A percentile compares a stretch with the other conserved stretches of the same genome.
phyloP scores from a whole-genome alignment of 2,113 vertebrate genomes.

The Rhinopomastus cyanomelas region DNA sequence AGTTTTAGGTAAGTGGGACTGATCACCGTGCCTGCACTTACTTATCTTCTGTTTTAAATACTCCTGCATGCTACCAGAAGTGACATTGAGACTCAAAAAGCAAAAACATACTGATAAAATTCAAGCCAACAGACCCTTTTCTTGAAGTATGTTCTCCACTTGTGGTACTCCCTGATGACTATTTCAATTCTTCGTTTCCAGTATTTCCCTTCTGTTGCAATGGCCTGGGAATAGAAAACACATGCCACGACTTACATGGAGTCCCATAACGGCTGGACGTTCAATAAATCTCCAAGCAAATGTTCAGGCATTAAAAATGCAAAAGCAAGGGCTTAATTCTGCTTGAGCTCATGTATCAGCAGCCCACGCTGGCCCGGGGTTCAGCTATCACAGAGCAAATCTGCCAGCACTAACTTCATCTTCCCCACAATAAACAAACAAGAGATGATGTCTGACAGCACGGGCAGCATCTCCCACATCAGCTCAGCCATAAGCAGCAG shows the following conservation, averaged over 20 bases:
- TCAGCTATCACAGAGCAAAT: constrained; percentile 18
- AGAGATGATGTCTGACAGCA: background rate
- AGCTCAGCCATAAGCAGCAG: background rate
- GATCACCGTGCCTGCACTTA: background rate
- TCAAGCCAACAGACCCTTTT: constrained; percentile 84
- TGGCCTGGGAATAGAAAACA: constrained; percentile 74
- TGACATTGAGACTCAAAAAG: background rate
- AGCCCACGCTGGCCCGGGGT: background rate
- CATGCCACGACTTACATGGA: background rate
- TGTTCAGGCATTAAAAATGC: constrained; percentile 44
- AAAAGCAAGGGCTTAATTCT: constrained; percentile 48
- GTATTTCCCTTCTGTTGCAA: constrained; percentile 88
- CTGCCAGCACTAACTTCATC: background rate
- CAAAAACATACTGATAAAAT: background rate
- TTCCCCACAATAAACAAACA: constrained; percentile 16
- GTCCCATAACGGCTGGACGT: background rate
- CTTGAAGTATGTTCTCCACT: constrained; percentile 99
- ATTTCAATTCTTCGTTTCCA: constrained; percentile 97
- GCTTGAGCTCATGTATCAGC: constrained; percentile 22
- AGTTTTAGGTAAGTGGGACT: background rate
- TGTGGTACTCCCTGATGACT: constrained; percentile 95
- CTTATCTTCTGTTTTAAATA: background rate
- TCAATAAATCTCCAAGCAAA: constrained; percentile 31
- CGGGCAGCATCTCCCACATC: background rate
- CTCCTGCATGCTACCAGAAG: background rate